These are phyloP conservation scores for Eristalis pertinax DNA, from an alignment of 2,888 invertebrate genomes.

Conservation along the genomic window DNA sequence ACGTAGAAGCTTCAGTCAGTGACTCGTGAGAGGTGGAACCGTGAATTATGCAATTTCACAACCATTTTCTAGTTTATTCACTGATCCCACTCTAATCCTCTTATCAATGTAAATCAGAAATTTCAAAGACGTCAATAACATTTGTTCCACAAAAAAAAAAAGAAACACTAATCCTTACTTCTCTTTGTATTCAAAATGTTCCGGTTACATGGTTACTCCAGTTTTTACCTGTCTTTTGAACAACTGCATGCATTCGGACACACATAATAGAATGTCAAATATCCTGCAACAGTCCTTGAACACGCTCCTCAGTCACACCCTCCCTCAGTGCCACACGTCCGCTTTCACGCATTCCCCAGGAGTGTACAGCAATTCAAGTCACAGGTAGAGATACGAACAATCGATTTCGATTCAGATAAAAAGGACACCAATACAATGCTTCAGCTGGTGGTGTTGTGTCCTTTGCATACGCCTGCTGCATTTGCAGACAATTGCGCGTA, in stretches of 20 bases:
- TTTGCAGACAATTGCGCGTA: neutral
- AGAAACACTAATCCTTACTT: neutral
- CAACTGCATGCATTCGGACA: neutral
- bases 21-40: too few relatives aligned
- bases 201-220: neutral
- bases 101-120: too few relatives aligned
- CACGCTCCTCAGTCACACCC: neutral
- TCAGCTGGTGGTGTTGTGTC: neutral
- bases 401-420: neutral
- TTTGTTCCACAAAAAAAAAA: neutral
- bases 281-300: neutral
- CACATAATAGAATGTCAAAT: slow-evolving; percentile 8
- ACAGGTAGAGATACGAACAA: neutral
- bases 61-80: too few relatives aligned
- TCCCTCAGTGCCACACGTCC: neutral
- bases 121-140: neutral
- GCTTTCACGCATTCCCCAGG: neutral
- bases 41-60: too few relatives aligned
- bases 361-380: too few relatives aligned
- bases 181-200: neutral
- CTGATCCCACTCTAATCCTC: too few relatives aligned
- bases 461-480: neutral
- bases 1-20: too few relatives aligned
- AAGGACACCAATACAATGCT: neutral
- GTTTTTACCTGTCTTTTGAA: neutral